Evolutionary conservation across 2,888 invertebrate genomes (phyloP).

Genomic region (Callosobruchus maculatus): DNA sequence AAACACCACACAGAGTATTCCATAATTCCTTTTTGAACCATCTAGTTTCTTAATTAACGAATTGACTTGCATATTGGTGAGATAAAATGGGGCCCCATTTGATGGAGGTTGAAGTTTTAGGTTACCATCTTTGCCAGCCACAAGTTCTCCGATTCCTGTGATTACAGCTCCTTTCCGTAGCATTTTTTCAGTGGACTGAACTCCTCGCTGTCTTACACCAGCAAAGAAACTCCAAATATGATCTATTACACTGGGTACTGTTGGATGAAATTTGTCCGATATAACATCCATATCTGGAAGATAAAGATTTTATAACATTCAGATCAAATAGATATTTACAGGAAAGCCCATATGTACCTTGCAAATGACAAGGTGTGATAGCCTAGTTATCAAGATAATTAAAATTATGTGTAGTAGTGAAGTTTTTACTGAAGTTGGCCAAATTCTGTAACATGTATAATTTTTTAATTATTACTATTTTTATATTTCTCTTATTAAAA

Average conservation of each 20-base stretch:
- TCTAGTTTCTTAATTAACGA: constrained; percentile 71
- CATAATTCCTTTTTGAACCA: constrained; percentile 65
- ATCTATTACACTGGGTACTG: constrained; percentile 70
- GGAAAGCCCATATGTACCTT: neutral
- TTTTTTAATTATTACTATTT: too few relatives aligned
- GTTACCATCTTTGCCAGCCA: constrained; percentile 58
- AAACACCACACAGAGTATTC: constrained; percentile 54
- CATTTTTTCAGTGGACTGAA: constrained; percentile 86
- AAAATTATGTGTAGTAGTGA: too few relatives aligned
- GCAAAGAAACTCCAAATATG: constrained; percentile 83
- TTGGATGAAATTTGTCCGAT: constrained; percentile 78
- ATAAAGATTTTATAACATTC: neutral
- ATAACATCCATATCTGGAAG: constrained; percentile 71
- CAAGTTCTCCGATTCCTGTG: constrained; percentile 74
- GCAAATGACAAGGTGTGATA: too few relatives aligned
- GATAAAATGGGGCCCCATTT: constrained; percentile 67
- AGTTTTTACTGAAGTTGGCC: too few relatives aligned
- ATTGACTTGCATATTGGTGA: constrained; percentile 75
- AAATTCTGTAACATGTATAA: too few relatives aligned
- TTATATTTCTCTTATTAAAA: too few relatives aligned
- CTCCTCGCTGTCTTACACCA: constrained; percentile 76
- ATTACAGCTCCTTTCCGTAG: constrained; percentile 76
- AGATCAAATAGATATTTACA: neutral
- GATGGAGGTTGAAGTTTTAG: constrained; percentile 71
- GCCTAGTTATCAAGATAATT: too few relatives aligned